Evolutionary conservation across 2,113 vertebrate genomes (phyloP), one percentile per base, ranked within the genome.

Genomic region (Amazona vittata): DNA sequence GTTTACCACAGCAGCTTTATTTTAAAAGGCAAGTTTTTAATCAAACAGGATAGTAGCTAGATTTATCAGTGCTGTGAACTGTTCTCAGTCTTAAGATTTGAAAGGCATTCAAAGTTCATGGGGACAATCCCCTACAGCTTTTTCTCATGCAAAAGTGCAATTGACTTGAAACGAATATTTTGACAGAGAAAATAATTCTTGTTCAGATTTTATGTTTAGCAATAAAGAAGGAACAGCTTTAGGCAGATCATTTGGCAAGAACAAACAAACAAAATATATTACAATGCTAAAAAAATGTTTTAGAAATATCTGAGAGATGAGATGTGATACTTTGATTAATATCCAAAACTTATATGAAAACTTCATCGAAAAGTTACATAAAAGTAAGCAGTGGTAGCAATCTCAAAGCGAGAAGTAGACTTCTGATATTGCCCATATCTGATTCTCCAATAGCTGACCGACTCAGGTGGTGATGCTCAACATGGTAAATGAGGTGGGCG

Each of bases 191-290:
- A 78, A 91, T 55, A 71, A 82, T 57, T 89, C 89, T 75, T 57
- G 33, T 63, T 78, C 55, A 64, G 74, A 55, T 63, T 93, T 91
- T 93, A 57, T 68, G 43, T 68, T 82, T 52, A 82, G 57, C n/a
- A 82, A 78, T 71, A 91, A 95, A 89, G 69, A 85, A 89, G 50
- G 91, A 87, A 86, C 63, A 87, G 60, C 73, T 91, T 75, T 82
- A 94, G 81, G 84, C 70, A 78, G 50, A 82, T 87, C 2, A 11
- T 60, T 71, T 64, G 78, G 39, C 16, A 79, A 67, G 46, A 21
- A 35, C 35, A 83, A 89, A 62, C 35, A 88, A 84, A 88, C 35
- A 74, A 78, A 83, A 78, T 68, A 44, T 59, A 37, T 71, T 71
- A 22, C 22, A 55, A 35, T 50, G 41, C 16, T 81, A 59, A 69